Conservation (phyloP, 2,113 vertebrate genomes). For the Corydoras sp. region DNA sequence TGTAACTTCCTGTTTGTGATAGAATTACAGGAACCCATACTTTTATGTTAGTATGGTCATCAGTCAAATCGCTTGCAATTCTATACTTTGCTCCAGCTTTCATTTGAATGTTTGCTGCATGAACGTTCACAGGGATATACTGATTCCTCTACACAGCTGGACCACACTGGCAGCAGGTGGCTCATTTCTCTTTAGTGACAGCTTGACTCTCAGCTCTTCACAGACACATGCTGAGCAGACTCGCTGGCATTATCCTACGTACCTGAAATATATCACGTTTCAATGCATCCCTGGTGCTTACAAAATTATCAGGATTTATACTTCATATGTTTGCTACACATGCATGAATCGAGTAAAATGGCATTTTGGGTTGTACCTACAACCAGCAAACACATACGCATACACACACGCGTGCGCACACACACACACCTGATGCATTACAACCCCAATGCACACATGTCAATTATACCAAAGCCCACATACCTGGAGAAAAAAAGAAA, state of each 20-base stretch:
- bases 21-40: too few relatives aligned
- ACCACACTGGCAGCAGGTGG: background rate
- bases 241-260: background rate
- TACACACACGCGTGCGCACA: background rate
- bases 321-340: background rate
- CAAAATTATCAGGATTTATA: background rate
- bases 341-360: background rate
- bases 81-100: background rate
- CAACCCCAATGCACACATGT: background rate
- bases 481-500: constrained; percentile 36
- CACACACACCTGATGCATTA: constrained; percentile 8
- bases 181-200: constrained; percentile 11
- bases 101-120: background rate
- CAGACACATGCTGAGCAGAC: constrained; percentile 8
- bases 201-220: constrained; percentile 2
- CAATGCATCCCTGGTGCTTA: background rate
- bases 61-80: background rate
- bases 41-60: too few relatives aligned
- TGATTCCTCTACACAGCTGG: background rate
- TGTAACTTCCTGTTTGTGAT: too few relatives aligned
- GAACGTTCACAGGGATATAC: background rate
- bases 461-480: constrained; percentile 33
- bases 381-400: too few relatives aligned
- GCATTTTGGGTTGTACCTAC: too few relatives aligned
- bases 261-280: background rate